These are phyloP conservation scores for Hydropsyche tenuis DNA, from an alignment of 1,140 invertebrate species.

Conservation along the genomic window DNA sequence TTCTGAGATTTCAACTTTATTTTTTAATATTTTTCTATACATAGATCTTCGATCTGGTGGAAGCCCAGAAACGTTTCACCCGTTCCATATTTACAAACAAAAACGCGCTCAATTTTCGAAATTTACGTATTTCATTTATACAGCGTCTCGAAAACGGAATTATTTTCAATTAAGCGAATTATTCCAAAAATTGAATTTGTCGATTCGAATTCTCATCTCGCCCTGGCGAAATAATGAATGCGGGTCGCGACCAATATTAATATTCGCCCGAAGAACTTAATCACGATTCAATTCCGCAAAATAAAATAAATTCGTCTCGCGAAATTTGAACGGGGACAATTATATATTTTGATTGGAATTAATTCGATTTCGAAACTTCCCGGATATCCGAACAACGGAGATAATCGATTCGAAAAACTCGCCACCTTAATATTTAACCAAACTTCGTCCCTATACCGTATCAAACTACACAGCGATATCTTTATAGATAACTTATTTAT, in stretches of 20 bases:
- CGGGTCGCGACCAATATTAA: not conserved
- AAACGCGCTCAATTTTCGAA: not conserved
- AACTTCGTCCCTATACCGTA: no score
- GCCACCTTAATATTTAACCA: no score
- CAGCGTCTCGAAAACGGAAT: not conserved
- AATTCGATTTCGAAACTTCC: not conserved
- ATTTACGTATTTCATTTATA: not conserved
- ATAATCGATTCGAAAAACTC: slow-evolving; percentile 1
- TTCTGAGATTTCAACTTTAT: not conserved
- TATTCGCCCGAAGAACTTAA: slow-evolving; percentile 9
- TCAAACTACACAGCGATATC: no score
- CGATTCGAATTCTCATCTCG: not conserved
- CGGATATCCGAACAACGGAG: not conserved
- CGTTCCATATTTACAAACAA: not conserved
- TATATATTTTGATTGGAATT: slow-evolving; percentile 28
- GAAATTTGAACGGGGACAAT: not conserved
- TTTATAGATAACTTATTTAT: no score
- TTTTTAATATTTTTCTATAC: slow-evolving; percentile 23
- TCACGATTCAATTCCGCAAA: not conserved
- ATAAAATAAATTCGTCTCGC: slow-evolving; percentile 9
- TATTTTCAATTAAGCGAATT: not conserved
- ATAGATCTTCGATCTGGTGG: slow-evolving; percentile 28
- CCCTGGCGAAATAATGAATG: no score
- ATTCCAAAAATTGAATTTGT: not conserved
- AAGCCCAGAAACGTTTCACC: slow-evolving; percentile 29